Evolutionary conservation across 2,888 invertebrate genomes (phyloP).

Genomic region (Onthophagus sagittarius): DNA sequence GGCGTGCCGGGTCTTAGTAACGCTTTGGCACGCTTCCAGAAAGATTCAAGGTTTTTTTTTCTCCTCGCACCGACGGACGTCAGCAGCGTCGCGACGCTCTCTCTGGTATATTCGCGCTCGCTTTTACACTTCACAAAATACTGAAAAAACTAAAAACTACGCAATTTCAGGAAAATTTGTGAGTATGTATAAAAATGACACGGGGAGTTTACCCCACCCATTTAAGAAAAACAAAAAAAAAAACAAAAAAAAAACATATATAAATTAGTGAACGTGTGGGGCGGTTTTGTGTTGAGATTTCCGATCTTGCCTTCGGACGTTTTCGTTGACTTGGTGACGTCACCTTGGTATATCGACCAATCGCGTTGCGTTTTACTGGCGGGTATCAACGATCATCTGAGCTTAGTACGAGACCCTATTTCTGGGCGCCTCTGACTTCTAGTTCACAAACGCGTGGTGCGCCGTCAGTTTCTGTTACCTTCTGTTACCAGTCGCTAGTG

Average conservation of each 20-base stretch:
- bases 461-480: slow-evolving; percentile 5
- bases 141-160: no score
- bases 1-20: slow-evolving; percentile 23
- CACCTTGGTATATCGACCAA: slow-evolving; percentile 46
- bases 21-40: slow-evolving; percentile 24
- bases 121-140: no score
- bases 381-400: slow-evolving; percentile 46
- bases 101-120: neutral
- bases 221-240: no score
- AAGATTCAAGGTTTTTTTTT: slow-evolving; percentile 28
- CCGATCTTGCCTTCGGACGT: slow-evolving; percentile 42
- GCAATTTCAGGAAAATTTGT: no score
- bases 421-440: slow-evolving; percentile 36
- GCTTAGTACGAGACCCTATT: slow-evolving; percentile 43
- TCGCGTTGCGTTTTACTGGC: slow-evolving; percentile 46
- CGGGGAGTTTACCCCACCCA: no score
- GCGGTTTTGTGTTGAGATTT: slow-evolving; percentile 34
- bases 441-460: slow-evolving; percentile 44
- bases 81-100: neutral
- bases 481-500: neutral
- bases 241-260: neutral
- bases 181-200: no score
- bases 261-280: slow-evolving; percentile 17
- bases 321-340: slow-evolving; percentile 41
- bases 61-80: slow-evolving; percentile 19